A percentile compares a stretch with the other conserved stretches of the same genome.
Conservation (phyloP, 2,888 invertebrate species). For the Drosophila mimetica region DNA sequence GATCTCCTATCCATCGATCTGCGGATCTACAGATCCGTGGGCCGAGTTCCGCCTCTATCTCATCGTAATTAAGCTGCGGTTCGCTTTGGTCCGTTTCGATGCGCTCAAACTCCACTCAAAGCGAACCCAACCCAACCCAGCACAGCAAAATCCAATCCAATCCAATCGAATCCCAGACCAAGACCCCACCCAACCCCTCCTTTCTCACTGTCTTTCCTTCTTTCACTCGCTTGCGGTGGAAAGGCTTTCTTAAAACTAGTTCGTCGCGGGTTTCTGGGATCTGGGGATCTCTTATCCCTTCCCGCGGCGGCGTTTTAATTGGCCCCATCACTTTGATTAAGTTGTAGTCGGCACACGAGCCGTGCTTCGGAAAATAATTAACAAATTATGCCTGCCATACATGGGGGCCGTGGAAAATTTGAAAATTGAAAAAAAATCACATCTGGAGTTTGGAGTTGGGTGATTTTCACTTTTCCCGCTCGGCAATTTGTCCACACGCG, state of each 20-base stretch:
- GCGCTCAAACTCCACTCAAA: conserved; percentile 28
- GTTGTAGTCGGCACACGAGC: conserved; percentile 70
- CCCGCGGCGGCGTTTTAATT: conserved; percentile 81
- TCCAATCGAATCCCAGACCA: conserved; percentile 11
- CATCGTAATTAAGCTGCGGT: conserved; percentile 50
- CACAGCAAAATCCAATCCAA: conserved; percentile 9
- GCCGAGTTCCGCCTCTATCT: conserved; percentile 41
- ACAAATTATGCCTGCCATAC: conserved; percentile 76
- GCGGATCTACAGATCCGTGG: conserved; percentile 40
- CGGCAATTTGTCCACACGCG: conserved; percentile 32
- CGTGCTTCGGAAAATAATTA: conserved; percentile 75
- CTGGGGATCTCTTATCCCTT: conserved; percentile 31
- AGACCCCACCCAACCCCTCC: background rate
- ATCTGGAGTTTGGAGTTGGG: conserved; percentile 21
- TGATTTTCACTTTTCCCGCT: conserved; percentile 72
- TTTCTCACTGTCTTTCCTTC: background rate
- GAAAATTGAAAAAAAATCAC: conserved; percentile 69
- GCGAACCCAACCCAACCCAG: conserved; percentile 1
- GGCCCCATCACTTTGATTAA: conserved; percentile 81
- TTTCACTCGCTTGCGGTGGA: conserved; percentile 30
- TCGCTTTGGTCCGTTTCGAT: conserved; percentile 42
- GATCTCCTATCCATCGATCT: conserved; percentile 45
- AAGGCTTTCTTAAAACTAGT: conserved; percentile 79
- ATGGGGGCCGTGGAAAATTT: conserved; percentile 56
- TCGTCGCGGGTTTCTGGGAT: conserved; percentile 49